Conservation (phyloP, 1,140 invertebrate genomes). For the Campoletis sonorensis region DNA sequence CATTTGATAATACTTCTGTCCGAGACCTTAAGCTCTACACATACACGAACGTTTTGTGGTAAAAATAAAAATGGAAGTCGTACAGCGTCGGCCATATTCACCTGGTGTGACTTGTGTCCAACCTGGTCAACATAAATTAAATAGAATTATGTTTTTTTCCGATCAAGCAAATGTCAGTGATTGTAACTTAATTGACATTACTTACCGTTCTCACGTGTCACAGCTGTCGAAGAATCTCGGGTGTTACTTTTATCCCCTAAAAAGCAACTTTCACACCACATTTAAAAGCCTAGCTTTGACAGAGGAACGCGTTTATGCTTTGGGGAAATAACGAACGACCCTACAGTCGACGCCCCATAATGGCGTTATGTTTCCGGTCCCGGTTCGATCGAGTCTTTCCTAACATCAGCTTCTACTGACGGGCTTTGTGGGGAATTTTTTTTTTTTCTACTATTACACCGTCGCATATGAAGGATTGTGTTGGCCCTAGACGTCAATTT, state of each 20-base stretch:
- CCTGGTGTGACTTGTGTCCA: neutral
- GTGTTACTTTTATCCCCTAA: neutral
- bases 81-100: neutral
- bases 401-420: neutral
- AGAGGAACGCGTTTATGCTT: neutral
- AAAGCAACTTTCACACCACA: conserved; percentile 1
- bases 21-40: neutral
- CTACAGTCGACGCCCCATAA: conserved; percentile 4
- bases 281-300: neutral
- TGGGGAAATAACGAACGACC: conserved; percentile 8
- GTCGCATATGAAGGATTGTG: too few relatives aligned
- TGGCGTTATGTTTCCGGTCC: conserved; percentile 28
- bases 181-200: neutral
- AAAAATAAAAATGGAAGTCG: neutral
- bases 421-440: too few relatives aligned
- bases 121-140: neutral
- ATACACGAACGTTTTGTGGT: neutral
- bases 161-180: neutral
- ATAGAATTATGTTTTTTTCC: neutral
- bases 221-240: conserved; percentile 40
- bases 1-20: conserved; percentile 7
- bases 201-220: neutral
- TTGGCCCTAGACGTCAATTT: too few relatives aligned
- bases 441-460: too few relatives aligned
- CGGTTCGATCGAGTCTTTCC: neutral